phyloP scores from a whole-genome alignment of 2,797 vertebrate genomes.

The Malurus splendens region DNA sequence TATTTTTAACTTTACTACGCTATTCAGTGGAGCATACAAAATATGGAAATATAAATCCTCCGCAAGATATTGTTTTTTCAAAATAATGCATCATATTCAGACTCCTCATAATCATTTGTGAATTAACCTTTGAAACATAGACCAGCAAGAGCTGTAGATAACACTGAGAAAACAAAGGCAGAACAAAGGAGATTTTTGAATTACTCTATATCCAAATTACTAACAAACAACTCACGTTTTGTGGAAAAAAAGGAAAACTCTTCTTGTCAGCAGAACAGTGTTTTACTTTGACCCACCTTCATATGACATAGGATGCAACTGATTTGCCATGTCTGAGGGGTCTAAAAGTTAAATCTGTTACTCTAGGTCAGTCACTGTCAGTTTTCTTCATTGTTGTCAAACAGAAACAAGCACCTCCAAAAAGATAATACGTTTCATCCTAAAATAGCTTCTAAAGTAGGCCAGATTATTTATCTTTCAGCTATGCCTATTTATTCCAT shows the following conservation, averaged over 20 bases:
- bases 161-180: not conserved
- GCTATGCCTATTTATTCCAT: slow-evolving; percentile 38
- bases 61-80: not conserved
- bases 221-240: not conserved
- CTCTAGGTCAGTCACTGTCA: not conserved
- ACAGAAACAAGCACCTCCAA: slow-evolving; percentile 18
- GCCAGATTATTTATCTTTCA: slow-evolving; percentile 58
- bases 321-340: not conserved
- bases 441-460: slow-evolving; percentile 55
- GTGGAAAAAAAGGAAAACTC: not conserved
- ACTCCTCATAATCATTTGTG: not conserved
- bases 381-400: not conserved
- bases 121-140: not conserved
- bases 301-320: not conserved
- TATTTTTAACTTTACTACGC: slow-evolving; percentile 37
- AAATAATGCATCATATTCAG: not conserved
- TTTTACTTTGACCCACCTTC: not conserved
- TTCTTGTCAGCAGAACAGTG: not conserved
- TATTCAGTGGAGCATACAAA: not conserved
- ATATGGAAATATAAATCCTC: slow-evolving; percentile 4
- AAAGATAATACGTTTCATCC: not conserved
- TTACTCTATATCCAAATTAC: not conserved
- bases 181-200: not conserved
- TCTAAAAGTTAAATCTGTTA: slow-evolving; percentile 9
- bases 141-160: not conserved